Conservation (phyloP, 2,113 vertebrate species). For the Anhinga anhinga region DNA sequence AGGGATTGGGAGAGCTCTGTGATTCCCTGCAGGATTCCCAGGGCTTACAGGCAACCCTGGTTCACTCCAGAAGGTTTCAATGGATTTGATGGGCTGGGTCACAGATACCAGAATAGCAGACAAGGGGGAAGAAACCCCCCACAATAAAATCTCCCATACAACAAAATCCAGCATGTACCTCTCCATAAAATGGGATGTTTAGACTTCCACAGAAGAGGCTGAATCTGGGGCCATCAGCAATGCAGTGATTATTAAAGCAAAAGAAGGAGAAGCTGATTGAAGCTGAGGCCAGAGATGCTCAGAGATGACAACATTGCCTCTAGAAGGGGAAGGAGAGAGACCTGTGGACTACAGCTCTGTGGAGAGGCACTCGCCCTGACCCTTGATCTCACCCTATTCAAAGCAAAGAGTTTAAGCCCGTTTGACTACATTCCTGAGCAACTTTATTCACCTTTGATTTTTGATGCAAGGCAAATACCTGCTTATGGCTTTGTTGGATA, state of each 20-base stretch:
- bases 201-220: neutral
- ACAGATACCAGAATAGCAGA: neutral
- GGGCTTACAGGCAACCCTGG: neutral
- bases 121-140: accelerated
- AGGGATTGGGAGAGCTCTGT: neutral
- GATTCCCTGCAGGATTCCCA: neutral
- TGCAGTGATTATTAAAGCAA: neutral
- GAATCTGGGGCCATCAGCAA: neutral
- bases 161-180: neutral
- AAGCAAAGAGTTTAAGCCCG: neutral
- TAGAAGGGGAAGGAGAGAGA: neutral
- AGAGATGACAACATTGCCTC: accelerated
- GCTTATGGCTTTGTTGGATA: neutral
- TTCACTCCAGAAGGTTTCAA: neutral
- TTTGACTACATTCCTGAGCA: neutral
- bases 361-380: neutral
- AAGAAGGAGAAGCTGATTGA: neutral
- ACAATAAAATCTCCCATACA: neutral
- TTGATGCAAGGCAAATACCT: neutral
- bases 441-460: neutral
- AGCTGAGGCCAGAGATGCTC: neutral
- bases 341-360: neutral
- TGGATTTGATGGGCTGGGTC: neutral
- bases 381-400: neutral
- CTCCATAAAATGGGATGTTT: neutral